These are phyloP conservation scores for Acanthosepion pharaonis DNA, from an alignment of 2,888 invertebrate genomes.

Conservation along the genomic window DNA sequence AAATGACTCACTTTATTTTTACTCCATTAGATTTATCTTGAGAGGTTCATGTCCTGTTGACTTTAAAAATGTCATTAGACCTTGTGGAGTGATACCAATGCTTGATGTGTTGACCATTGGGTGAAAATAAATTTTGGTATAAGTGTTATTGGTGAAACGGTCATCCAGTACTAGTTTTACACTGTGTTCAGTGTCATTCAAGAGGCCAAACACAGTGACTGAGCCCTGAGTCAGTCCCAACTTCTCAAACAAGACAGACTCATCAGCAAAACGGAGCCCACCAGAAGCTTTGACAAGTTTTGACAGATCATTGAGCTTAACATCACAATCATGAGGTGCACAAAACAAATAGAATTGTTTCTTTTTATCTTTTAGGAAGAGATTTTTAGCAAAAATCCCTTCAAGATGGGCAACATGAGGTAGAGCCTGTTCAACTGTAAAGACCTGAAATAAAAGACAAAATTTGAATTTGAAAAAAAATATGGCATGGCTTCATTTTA, in stretches of 20 bases:
- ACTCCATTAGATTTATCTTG: slow-evolving; percentile 49
- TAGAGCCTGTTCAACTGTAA: slow-evolving; percentile 73
- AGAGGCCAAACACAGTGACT: slow-evolving; percentile 72
- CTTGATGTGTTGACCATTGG: slow-evolving; percentile 72
- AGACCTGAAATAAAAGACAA: slow-evolving; percentile 64
- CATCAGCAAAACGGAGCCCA: slow-evolving; percentile 73
- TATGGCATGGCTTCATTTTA: too few species aligned
- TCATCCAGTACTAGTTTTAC: slow-evolving; percentile 69
- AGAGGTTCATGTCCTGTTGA: slow-evolving; percentile 62
- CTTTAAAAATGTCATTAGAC: slow-evolving; percentile 63
- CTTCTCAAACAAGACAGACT: slow-evolving; percentile 65
- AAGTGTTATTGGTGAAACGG: slow-evolving; percentile 62
- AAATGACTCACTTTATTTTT: not conserved
- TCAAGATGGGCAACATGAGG: slow-evolving; percentile 64
- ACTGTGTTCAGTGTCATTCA: slow-evolving; percentile 69
- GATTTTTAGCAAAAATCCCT: slow-evolving; percentile 73
- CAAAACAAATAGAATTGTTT: slow-evolving; percentile 72
- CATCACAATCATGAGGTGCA: slow-evolving; percentile 68
- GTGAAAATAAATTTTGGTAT: slow-evolving; percentile 68
- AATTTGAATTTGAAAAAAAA: too few species aligned
- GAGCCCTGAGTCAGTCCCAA: slow-evolving; percentile 73
- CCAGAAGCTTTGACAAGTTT: slow-evolving; percentile 69
- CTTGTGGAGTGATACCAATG: slow-evolving; percentile 60
- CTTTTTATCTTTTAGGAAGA: slow-evolving; percentile 74
- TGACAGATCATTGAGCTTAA: slow-evolving; percentile 70